A percentile compares a stretch with the other conserved stretches of the same genome.
These are phyloP conservation scores for Lathronympha strigana DNA, from an alignment of 2,888 invertebrate genomes.

Conservation along the genomic window DNA sequence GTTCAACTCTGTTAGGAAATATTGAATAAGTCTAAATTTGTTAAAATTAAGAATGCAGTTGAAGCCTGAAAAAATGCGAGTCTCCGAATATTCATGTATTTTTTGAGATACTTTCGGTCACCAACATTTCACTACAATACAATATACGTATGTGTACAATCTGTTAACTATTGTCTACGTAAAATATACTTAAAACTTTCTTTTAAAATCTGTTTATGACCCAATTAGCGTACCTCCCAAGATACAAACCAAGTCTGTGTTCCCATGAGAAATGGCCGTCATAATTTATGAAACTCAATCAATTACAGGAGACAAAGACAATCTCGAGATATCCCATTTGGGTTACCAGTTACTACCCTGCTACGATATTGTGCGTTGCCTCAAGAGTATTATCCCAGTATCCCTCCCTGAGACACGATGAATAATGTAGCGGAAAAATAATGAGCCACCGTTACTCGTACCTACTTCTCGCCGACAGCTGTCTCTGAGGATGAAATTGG, in stretches of 20 bases:
- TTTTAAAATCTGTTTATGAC: background rate
- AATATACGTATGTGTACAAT: too few species aligned
- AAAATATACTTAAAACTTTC: background rate
- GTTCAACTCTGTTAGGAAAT: too few species aligned
- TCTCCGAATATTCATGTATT: too few species aligned
- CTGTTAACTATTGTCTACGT: background rate
- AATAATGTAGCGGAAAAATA: conserved; percentile 63
- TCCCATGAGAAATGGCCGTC: conserved; percentile 25
- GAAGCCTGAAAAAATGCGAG: too few species aligned
- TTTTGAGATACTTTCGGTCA: too few species aligned
- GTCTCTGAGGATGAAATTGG: conserved; percentile 47
- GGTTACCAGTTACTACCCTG: conserved; percentile 36
- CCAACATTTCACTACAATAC: too few species aligned
- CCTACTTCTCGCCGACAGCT: conserved; percentile 51
- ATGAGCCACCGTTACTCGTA: conserved; percentile 51
- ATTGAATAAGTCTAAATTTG: too few species aligned
- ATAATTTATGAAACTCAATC: conserved; percentile 41
- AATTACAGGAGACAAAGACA: conserved; percentile 41
- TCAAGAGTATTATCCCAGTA: conserved; percentile 51
- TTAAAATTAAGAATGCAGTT: too few species aligned
- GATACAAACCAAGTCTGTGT: conserved; percentile 23
- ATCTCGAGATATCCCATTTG: conserved; percentile 41
- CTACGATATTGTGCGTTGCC: conserved; percentile 39
- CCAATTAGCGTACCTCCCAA: conserved; percentile 3
- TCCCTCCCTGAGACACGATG: conserved; percentile 52